These are phyloP conservation scores for Epizoanthus stellaris DNA, from an alignment of 92 coral and sea anemone genomes.

Conservation along the genomic window DNA sequence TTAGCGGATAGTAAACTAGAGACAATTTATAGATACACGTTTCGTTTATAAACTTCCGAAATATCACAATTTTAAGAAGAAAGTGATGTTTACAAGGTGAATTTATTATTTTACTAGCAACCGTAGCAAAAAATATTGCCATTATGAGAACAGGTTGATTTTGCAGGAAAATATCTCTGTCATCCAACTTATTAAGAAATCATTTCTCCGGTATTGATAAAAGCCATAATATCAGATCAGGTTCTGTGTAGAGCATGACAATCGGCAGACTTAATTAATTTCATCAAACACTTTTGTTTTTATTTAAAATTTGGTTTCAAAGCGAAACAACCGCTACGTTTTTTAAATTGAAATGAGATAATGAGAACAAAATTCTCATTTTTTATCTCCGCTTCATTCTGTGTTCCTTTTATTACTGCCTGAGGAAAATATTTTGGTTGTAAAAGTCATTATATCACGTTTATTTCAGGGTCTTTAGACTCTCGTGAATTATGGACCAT, in stretches of 20 bases:
- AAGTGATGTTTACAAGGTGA: conserved; percentile 31
- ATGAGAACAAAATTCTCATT: not conserved
- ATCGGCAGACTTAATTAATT: conserved; percentile 38
- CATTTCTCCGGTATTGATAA: not conserved
- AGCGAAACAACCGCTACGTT: conserved; percentile 10
- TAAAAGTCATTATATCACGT: conserved; percentile 28
- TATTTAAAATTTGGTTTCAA: conserved; percentile 22
- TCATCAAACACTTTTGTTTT: conserved; percentile 22
- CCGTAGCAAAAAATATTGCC: not conserved
- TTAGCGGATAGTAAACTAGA: not conserved
- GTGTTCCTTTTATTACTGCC: not conserved
- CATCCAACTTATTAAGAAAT: not conserved
- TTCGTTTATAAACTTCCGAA: conserved; percentile 31
- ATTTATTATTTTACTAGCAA: not conserved
- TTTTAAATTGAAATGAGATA: not conserved
- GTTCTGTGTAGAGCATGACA: conserved; percentile 3
- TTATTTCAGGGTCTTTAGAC: conserved; percentile 29
- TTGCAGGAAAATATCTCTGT: not conserved
- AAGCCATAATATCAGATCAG: not conserved
- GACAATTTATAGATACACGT: not conserved
- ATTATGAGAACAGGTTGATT: not conserved
- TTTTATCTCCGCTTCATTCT: not conserved
- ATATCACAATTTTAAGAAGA: not conserved
- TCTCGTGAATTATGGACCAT: conserved; percentile 23
- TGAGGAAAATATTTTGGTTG: conserved; percentile 9